Conservation (phyloP, 2,113 vertebrate species). For the Drymodes brunneopygia region DNA sequence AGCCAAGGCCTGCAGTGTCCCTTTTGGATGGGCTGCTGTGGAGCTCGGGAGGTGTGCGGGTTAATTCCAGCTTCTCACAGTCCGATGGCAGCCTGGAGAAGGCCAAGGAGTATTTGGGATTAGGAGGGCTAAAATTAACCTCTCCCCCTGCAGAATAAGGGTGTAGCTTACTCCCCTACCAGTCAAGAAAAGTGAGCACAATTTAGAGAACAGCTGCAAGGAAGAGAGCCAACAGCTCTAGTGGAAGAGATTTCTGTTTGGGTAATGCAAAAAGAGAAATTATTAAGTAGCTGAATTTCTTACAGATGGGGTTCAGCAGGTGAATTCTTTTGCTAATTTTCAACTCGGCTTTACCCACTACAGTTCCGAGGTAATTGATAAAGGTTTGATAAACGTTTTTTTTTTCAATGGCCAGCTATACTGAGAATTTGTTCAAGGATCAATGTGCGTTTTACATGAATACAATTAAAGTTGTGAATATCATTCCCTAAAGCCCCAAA, state of each 20-base stretch:
- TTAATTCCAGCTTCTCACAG: background rate
- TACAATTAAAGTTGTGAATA: slow-evolving; percentile 25
- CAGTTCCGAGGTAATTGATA: background rate
- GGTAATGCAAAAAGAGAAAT: background rate
- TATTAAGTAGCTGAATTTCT: background rate
- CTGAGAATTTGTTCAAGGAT: slow-evolving; percentile 30
- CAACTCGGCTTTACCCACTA: background rate
- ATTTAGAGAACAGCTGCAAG: background rate
- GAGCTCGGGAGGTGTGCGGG: background rate
- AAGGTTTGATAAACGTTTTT: background rate
- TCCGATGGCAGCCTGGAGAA: background rate
- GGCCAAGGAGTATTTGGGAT: background rate
- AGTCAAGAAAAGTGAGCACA: background rate
- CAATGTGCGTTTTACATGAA: slow-evolving; percentile 16
- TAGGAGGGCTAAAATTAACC: background rate
- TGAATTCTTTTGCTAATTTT: background rate
- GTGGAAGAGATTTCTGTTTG: background rate
- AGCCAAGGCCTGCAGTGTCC: background rate
- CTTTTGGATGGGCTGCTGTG: background rate
- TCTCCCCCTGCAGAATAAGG: background rate
- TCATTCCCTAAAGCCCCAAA: background rate
- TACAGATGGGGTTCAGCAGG: background rate
- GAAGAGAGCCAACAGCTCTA: background rate
- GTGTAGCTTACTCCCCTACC: background rate
- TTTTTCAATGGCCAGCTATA: background rate